These are phyloP conservation scores for Microvelia longipes DNA, from an alignment of 1,140 invertebrate genomes.

Conservation along the genomic window DNA sequence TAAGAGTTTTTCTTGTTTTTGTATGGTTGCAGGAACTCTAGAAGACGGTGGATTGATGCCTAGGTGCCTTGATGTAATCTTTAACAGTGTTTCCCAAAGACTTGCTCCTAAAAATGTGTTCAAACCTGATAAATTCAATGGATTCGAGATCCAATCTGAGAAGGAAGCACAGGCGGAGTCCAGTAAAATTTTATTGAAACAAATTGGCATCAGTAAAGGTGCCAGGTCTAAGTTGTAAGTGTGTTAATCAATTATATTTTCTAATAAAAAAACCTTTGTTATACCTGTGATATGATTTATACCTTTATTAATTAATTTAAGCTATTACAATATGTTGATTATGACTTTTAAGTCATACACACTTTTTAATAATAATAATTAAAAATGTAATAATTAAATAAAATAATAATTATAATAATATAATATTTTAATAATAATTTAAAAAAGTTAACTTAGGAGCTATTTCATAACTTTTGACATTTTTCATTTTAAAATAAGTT, in stretches of 20 bases:
- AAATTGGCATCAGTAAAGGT: background rate
- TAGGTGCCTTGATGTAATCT: conserved; percentile 75
- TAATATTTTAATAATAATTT: no score
- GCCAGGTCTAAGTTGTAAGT: conserved; percentile 2
- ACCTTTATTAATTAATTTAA: background rate
- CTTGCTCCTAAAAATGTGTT: conserved; percentile 74
- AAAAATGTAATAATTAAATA: no score
- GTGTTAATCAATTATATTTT: no score
- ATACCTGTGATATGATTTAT: background rate
- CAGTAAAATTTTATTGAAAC: background rate
- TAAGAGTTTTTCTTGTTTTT: no score
- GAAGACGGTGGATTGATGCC: conserved; percentile 43
- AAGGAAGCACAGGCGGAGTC: conserved; percentile 73
- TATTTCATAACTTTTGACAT: no score
- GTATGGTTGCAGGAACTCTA: conserved; percentile 29
- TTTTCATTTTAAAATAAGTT: no score
- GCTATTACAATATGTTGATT: background rate
- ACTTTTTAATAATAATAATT: no score
- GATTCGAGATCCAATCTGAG: conserved; percentile 77
- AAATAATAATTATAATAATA: no score
- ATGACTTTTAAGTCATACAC: no score
- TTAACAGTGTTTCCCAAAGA: conserved; percentile 68
- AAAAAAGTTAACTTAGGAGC: no score
- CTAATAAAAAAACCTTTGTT: background rate
- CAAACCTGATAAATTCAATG: conserved; percentile 83